Conservation (phyloP, 30 jellyfish, hydroid and myxozoan species). For the Aurelia aurita complex sp. Pacific region DNA sequence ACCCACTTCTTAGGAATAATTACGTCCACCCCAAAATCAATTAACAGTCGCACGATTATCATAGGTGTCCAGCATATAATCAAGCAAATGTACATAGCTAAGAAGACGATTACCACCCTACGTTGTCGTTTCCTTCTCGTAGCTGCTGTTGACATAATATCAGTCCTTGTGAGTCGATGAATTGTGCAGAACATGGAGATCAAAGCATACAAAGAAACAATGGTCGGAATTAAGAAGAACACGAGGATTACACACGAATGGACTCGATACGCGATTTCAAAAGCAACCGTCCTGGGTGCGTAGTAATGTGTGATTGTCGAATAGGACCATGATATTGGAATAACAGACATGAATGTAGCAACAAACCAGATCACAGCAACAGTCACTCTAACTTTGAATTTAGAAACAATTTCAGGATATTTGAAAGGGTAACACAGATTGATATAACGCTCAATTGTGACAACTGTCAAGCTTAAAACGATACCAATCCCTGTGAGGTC, state of each 20-base stretch:
- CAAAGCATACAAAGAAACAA: conserved; percentile 42
- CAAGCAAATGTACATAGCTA: conserved; percentile 53
- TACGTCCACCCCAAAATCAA: conserved; percentile 23
- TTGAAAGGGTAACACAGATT: conserved; percentile 52
- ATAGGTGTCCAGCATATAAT: conserved; percentile 66
- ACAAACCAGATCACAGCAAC: conserved; percentile 60
- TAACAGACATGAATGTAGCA: conserved; percentile 33
- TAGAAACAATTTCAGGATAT: conserved; percentile 24
- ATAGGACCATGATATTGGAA: conserved; percentile 53
- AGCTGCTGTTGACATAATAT: conserved; percentile 14
- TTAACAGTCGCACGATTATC: conserved; percentile 19
- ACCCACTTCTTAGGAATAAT: conserved; percentile 3
- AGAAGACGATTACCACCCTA: conserved; percentile 38
- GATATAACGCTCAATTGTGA: conserved; percentile 47
- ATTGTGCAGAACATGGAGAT: conserved; percentile 54
- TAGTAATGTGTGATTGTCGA: background rate
- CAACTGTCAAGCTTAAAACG: conserved; percentile 44
- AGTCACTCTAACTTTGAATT: conserved; percentile 20
- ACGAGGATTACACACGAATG: conserved; percentile 49
- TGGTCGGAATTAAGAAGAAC: conserved; percentile 56
- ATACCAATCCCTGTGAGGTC: conserved; percentile 36
- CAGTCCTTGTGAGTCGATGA: conserved; percentile 45
- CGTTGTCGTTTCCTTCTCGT: conserved; percentile 33
- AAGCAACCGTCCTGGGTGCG: background rate
- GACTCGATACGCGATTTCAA: conserved; percentile 15